Conservation (phyloP, 2,797 vertebrate species). For the Sebastes variabilis region DNA sequence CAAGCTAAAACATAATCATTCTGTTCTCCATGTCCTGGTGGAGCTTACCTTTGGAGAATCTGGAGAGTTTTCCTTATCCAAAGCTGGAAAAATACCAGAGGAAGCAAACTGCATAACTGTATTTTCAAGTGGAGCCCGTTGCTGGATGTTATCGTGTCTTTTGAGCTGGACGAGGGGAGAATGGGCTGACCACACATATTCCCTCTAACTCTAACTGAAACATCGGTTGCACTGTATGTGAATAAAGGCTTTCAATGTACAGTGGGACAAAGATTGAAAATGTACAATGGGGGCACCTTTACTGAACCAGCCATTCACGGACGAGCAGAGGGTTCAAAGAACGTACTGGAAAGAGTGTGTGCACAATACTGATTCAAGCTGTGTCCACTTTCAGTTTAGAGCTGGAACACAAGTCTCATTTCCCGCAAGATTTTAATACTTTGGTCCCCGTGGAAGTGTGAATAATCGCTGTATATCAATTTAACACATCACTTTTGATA, state of each 20-base stretch:
- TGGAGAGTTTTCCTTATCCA: slow-evolving; percentile 53
- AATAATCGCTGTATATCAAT: not conserved
- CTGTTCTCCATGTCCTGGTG: not conserved
- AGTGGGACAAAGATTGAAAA: slow-evolving; percentile 81
- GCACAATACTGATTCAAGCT: slow-evolving; percentile 47
- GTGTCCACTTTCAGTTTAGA: slow-evolving; percentile 28
- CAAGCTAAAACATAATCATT: not conserved
- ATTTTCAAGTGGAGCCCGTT: slow-evolving; percentile 60
- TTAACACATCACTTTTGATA: not conserved
- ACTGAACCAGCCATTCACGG: slow-evolving; percentile 61
- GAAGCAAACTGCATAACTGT: slow-evolving; percentile 66
- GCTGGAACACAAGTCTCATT: not conserved
- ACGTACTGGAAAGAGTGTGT: slow-evolving; percentile 66
- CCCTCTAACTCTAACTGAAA: slow-evolving; percentile 72
- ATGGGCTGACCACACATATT: slow-evolving; percentile 80
- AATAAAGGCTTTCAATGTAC: slow-evolving; percentile 81
- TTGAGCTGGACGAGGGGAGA: slow-evolving; percentile 60
- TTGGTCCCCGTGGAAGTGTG: not conserved
- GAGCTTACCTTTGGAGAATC: slow-evolving; percentile 68
- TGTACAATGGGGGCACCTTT: slow-evolving; percentile 79
- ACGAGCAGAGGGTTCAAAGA: slow-evolving; percentile 74
- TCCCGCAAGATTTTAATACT: too few species aligned
- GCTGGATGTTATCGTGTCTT: slow-evolving; percentile 60
- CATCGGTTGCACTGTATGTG: slow-evolving; percentile 73
- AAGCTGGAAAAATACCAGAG: slow-evolving; percentile 57